A percentile compares a stretch with the other conserved stretches of the same genome.
phyloP scores from a whole-genome alignment of 2,113 vertebrate genomes.

The Antechinus stuartii region DNA sequence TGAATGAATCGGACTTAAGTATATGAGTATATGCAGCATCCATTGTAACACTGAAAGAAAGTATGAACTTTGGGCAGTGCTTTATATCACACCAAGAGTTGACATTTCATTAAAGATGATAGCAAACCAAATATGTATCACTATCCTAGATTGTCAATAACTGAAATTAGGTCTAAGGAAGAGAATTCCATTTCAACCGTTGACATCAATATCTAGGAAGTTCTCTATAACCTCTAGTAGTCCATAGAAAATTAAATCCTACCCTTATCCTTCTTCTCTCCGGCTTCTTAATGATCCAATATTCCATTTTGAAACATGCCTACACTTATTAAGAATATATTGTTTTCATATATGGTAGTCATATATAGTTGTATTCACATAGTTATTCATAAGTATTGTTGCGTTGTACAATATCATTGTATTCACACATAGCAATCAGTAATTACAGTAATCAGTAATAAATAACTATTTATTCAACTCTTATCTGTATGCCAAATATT shows the following conservation, averaged over 20 bases:
- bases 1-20: conserved; percentile 47
- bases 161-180: conserved; percentile 30
- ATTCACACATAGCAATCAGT: no score
- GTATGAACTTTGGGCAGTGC: conserved; percentile 34
- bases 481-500: not conserved
- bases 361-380: not conserved
- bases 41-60: conserved; percentile 38
- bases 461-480: not conserved
- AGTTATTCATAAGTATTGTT: no score
- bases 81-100: not conserved
- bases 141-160: conserved; percentile 1
- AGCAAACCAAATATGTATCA: conserved; percentile 40
- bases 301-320: conserved; percentile 20
- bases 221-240: not conserved
- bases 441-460: not conserved
- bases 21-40: conserved; percentile 42
- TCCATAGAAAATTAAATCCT: conserved; percentile 27
- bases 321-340: conserved; percentile 3
- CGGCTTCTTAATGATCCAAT: conserved; percentile 4
- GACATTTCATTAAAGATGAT: conserved; percentile 37
- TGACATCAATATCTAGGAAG: conserved; percentile 32
- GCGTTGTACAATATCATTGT: no score
- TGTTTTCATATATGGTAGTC: conserved; percentile 1
- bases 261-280: conserved; percentile 10
- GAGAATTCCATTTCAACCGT: conserved; percentile 11